These are phyloP conservation scores for Agrypnus murinus DNA, from an alignment of 2,888 invertebrate species.

Conservation along the genomic window DNA sequence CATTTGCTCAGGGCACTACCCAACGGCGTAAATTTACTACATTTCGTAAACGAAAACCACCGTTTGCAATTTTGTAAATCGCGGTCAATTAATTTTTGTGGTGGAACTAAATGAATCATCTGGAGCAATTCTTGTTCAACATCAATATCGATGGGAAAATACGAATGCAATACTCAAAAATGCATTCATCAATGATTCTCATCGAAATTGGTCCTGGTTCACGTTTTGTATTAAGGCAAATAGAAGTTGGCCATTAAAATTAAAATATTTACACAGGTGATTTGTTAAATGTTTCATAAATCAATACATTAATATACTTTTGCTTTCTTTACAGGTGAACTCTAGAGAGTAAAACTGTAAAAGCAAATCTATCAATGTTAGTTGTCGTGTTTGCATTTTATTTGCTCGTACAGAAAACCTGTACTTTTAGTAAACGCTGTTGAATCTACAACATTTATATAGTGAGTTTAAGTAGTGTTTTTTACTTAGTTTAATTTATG, in stretches of 20 bases:
- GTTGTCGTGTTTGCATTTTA: slow-evolving; percentile 38
- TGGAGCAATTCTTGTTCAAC: not conserved
- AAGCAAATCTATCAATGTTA: slow-evolving; percentile 44
- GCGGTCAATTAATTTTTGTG: slow-evolving; percentile 4
- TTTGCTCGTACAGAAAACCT: slow-evolving; percentile 42
- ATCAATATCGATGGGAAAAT: too few relatives aligned
- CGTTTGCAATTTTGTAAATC: slow-evolving; percentile 9
- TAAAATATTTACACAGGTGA: slow-evolving; percentile 26
- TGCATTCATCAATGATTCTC: not conserved
- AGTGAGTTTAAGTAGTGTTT: not conserved
- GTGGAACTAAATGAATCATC: slow-evolving; percentile 13
- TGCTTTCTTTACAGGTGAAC: slow-evolving; percentile 38
- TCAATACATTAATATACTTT: slow-evolving; percentile 29
- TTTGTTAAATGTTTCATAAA: slow-evolving; percentile 31
- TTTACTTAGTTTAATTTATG: not conserved
- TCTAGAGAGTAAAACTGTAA: slow-evolving; percentile 23
- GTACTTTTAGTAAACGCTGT: slow-evolving; percentile 29
- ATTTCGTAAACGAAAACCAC: slow-evolving; percentile 41
- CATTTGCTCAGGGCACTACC: slow-evolving; percentile 48
- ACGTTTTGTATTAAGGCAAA: not conserved
- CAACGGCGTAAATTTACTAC: slow-evolving; percentile 40
- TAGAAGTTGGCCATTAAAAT: not conserved
- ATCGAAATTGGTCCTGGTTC: not conserved
- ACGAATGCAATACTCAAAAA: too few relatives aligned
- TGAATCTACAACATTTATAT: slow-evolving; percentile 8